Percentiles rank a stretch among this genome's conserved stretches.
Conservation (phyloP, 1,140 invertebrate species). For the Amphibalanus amphitrite region DNA sequence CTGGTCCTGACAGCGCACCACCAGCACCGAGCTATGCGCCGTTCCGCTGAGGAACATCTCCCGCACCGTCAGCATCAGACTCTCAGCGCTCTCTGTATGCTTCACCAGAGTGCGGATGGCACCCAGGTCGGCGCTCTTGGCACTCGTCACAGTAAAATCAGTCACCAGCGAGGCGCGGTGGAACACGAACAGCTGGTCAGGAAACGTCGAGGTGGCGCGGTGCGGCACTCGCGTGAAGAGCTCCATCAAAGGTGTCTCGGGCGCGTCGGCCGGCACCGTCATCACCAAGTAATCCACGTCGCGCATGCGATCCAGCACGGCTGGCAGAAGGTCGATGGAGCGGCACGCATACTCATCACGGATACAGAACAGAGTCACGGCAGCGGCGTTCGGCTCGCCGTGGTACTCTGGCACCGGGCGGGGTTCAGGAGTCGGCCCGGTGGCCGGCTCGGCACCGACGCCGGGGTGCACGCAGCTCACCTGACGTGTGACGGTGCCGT, state of each 20-base stretch:
- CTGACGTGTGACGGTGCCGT: neutral
- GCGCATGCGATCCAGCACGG: neutral
- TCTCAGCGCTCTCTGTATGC: neutral
- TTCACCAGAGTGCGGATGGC: neutral
- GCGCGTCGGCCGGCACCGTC: neutral
- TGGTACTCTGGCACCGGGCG: neutral
- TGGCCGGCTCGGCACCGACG: neutral
- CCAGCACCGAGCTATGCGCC: neutral
- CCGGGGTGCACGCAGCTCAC: neutral
- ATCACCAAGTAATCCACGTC: slow-evolving; percentile 1
- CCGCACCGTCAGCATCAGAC: neutral
- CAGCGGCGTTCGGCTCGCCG: neutral
- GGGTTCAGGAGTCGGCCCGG: no score
- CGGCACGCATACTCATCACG: neutral
- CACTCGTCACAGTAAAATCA: neutral
- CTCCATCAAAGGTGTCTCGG: neutral
- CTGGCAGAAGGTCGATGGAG: neutral
- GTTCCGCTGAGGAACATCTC: neutral
- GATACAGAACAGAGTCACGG: neutral
- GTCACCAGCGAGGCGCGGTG: neutral
- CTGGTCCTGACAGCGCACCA: neutral
- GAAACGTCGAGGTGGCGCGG: neutral
- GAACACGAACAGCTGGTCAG: neutral
- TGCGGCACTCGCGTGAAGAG: slow-evolving; percentile 3
- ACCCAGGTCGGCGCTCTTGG: neutral